A percentile compares a stretch with the other conserved stretches of the same genome.
Evolutionary conservation across 2,888 invertebrate species (phyloP).

Genomic region (Lomographa bimaculata): DNA sequence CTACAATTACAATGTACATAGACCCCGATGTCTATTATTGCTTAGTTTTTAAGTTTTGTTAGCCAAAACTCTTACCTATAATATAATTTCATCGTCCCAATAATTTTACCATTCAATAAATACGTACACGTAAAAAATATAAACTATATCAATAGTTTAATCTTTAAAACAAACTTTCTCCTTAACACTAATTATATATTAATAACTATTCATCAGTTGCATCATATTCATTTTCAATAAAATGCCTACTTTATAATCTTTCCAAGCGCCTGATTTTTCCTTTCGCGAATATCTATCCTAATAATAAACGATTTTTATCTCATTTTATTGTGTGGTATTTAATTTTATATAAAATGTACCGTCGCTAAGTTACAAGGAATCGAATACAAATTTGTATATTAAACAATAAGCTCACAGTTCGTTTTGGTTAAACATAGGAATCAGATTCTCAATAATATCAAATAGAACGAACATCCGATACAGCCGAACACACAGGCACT

Average conservation of each 20-base stretch:
- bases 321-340: constrained; percentile 64
- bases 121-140: constrained; percentile 84
- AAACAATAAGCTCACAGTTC: constrained; percentile 63
- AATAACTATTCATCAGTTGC: constrained; percentile 83
- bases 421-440: constrained; percentile 49
- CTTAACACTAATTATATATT: constrained; percentile 81
- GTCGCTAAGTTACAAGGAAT: constrained; percentile 51
- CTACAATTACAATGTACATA: constrained; percentile 81
- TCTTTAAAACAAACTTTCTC: constrained; percentile 82
- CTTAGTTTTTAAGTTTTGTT: constrained; percentile 81
- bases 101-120: constrained; percentile 84
- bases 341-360: constrained; percentile 68
- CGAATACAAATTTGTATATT: constrained; percentile 30
- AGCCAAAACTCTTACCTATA: constrained; percentile 80
- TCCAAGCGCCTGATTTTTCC: constrained; percentile 78
- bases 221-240: constrained; percentile 79
- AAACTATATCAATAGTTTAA: constrained; percentile 84
- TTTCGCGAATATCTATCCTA: constrained; percentile 69
- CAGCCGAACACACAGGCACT: constrained; percentile 71
- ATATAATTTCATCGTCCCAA: constrained; percentile 82
- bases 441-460: constrained; percentile 60
- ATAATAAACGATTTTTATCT: constrained; percentile 60
- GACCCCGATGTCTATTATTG: constrained; percentile 79
- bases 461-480: constrained; percentile 33
- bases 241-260: constrained; percentile 82